Evolutionary conservation across 2,797 vertebrate species (phyloP).

Genomic region (Enteromius argenteus): DNA sequence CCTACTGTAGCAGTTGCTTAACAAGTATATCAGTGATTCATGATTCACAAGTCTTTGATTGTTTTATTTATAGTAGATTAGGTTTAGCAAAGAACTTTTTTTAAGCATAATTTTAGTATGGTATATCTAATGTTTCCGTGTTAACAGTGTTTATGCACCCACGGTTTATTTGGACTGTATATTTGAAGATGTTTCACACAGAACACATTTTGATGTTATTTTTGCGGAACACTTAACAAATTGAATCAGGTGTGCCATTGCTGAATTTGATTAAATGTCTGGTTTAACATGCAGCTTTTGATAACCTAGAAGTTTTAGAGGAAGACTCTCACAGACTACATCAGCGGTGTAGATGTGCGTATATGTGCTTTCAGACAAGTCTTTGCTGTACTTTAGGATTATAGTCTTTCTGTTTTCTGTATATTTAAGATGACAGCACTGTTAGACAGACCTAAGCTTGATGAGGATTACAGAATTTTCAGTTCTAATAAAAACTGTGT

Average conservation of each 20-base stretch:
- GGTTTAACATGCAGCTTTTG: not conserved
- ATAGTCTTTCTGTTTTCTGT: not conserved
- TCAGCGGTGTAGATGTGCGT: not conserved
- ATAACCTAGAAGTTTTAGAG: not conserved
- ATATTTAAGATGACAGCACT: not conserved
- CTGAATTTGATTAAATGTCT: not conserved
- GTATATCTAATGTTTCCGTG: not conserved
- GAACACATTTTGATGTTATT: not conserved
- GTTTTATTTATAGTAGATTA: too few relatives aligned
- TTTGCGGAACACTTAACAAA: not conserved
- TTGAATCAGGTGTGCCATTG: not conserved
- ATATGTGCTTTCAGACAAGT: not conserved
- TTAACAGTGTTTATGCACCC: not conserved
- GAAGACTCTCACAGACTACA: not conserved
- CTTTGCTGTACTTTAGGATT: not conserved
- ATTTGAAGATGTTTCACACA: not conserved
- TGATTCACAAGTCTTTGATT: not conserved
- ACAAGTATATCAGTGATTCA: not conserved
- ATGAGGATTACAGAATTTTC: not conserved
- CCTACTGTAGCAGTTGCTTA: not conserved
- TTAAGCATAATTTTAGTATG: not conserved
- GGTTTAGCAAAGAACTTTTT: not conserved
- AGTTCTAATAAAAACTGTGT: not conserved
- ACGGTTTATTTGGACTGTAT: not conserved
- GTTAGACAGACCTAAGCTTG: not conserved